Base-by-base conservation (phyloP, 1,140 invertebrate species). In the Drosophila fuyamai region DNA sequence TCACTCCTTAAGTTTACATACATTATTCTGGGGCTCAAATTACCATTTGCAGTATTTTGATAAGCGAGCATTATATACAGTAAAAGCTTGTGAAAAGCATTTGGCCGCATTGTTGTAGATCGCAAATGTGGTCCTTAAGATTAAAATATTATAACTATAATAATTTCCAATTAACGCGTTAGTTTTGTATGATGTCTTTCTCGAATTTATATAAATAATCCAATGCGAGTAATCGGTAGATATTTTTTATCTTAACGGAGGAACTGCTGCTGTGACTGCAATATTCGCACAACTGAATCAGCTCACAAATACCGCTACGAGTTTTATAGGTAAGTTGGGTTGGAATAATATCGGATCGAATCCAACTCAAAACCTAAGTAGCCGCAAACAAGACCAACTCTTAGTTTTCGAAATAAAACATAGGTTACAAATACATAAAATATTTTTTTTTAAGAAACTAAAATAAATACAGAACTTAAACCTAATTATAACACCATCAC, bases 41-140 rank as follows among this genome's bases (percentile, higher is more conserved):
- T 86, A 88, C 79, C 72, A 66, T 79, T 76, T 51, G 50, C 13
- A 36, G 46, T 36, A n/a, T 59, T 53, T 3, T 76, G 61, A 71
- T 81, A 90, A 14, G 71, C 79, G 1, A 90, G 60, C 14, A 77
- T 79, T 29, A 90, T 41, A 13, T 86, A 16, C 9, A 90, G 27
- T 56, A 88, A 76, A 16, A 90, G 44, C 63, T 79, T 90, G 51
- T 76, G 73, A 47, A 90, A 70, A 13, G 56, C 48, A 58, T 44
- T 66, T 12, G 63, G 0, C 16, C 58, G 74, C 82, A 85, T 79
- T 57, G 50, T 70, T 47, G 40, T 4, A n/a, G 46, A 63, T 46
- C 47, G 6, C 12, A 38, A 59, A 50, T 74, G 55, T 62, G 51
- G 63, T 75, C 56, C 18, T 63, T 76, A 29, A 44, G 40, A 41